Percentiles rank a stretch among this genome's conserved stretches.
These are phyloP conservation scores for Microcebus tavaratra DNA, from an alignment of 2,113 vertebrate species.

Conservation along the genomic window DNA sequence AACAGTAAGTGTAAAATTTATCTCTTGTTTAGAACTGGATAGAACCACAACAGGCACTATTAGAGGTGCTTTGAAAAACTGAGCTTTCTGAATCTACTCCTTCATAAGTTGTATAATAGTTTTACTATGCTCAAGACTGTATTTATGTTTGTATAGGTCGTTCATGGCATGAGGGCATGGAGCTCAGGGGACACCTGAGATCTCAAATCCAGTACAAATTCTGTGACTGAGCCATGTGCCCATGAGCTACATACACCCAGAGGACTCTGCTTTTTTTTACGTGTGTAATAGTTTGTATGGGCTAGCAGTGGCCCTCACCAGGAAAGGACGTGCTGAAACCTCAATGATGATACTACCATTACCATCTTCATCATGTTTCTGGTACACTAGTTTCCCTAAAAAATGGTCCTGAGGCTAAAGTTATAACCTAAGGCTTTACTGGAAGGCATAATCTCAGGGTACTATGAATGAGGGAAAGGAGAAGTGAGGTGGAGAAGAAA, in stretches of 20 bases:
- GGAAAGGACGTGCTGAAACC: not conserved
- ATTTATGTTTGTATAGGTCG: not conserved
- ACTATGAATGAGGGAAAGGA: not conserved
- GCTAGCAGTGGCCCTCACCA: not conserved
- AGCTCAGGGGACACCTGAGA: not conserved
- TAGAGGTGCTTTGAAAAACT: not conserved
- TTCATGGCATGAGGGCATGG: not conserved
- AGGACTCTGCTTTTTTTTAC: not conserved
- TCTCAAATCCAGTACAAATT: not conserved
- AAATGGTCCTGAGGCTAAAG: not conserved
- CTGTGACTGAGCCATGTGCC: not conserved
- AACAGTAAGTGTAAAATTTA: not conserved
- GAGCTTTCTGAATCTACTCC: not conserved
- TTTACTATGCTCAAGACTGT: not conserved
- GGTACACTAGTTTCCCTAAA: not conserved
- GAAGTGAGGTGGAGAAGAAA: not conserved
- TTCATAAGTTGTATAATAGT: not conserved
- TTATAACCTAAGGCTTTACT: not conserved
- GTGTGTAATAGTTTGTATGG: not conserved
- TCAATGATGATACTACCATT: not conserved
- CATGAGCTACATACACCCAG: not conserved
- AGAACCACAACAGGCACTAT: not conserved
- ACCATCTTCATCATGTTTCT: not conserved
- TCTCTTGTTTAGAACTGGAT: not conserved
- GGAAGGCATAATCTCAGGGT: not conserved